Conservation (phyloP, 2,888 invertebrate species). For the Antitype chi region DNA sequence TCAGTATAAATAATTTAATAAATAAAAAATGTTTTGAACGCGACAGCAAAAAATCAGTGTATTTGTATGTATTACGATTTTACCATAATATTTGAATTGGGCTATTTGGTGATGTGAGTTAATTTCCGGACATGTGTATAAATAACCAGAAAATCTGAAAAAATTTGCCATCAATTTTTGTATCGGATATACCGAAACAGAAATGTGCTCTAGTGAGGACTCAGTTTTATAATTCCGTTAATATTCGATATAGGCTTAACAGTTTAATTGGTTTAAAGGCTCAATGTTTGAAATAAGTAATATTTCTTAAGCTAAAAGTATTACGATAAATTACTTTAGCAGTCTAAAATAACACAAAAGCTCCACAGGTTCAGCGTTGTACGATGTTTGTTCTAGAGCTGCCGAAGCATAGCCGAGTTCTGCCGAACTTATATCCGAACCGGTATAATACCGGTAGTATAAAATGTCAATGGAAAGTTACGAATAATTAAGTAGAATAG, state of each 20-base stretch:
- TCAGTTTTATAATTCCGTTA: not conserved
- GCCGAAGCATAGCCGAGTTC: conserved; percentile 6
- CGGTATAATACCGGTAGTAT: conserved; percentile 4
- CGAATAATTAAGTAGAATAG: not conserved
- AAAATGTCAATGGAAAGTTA: not conserved
- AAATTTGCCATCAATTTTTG: not conserved
- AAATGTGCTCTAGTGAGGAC: too few species aligned
- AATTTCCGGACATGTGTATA: not conserved
- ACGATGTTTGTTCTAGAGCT: conserved; percentile 30
- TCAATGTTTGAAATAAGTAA: conserved; percentile 14
- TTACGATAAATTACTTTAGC: not conserved
- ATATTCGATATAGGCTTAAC: conserved; percentile 4
- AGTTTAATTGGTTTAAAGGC: conserved; percentile 6
- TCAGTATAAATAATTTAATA: too few species aligned
- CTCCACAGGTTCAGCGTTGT: conserved; percentile 25
- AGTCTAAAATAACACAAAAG: conserved; percentile 46
- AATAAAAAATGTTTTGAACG: too few species aligned
- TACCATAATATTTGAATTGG: not conserved
- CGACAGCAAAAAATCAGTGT: too few species aligned
- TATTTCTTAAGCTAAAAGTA: conserved; percentile 29
- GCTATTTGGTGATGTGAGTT: not conserved
- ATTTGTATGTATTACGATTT: too few species aligned
- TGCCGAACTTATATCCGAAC: conserved; percentile 19
- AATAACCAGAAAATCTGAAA: not conserved
- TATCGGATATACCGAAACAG: not conserved